Evolutionary conservation across 2,113 vertebrate genomes (phyloP).

Genomic region (Neogobius melanostomus): DNA sequence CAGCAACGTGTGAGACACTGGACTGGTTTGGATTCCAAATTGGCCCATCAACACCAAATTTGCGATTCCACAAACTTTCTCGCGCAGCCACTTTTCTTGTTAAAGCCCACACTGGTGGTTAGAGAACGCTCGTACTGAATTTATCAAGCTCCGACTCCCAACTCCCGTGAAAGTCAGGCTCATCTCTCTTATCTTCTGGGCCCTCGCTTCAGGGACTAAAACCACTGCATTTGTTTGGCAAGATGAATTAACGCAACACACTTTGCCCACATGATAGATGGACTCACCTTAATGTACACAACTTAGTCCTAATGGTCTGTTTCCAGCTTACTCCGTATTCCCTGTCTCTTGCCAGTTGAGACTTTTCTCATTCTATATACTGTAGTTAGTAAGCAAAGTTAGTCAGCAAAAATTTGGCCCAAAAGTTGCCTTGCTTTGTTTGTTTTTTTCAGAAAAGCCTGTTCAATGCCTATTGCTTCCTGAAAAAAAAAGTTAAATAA

Average conservation of each 20-base stretch:
- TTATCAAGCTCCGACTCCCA: background rate
- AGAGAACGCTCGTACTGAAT: background rate
- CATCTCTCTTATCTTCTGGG: background rate
- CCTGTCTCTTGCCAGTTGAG: background rate
- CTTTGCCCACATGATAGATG: background rate
- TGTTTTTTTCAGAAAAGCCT: no score
- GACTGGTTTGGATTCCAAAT: no score
- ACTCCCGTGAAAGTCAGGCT: background rate
- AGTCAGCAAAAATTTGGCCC: no score
- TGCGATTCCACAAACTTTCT: background rate
- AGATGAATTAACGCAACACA: slow-evolving; percentile 1
- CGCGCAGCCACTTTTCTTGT: background rate
- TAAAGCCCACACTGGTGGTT: background rate
- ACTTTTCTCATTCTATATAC: background rate
- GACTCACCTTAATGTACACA: background rate
- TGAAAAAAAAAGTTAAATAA: no score
- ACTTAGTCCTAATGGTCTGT: background rate
- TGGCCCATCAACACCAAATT: background rate
- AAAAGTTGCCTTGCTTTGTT: no score
- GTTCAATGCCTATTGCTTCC: no score
- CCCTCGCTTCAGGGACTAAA: background rate
- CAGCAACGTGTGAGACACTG: no score
- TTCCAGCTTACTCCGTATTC: background rate
- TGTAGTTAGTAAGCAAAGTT: no score
- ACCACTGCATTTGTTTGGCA: slow-evolving; percentile 5